These are phyloP conservation scores for Caenorhabditis panamensis DNA, from an alignment of 2,888 invertebrate species.

Conservation along the genomic window DNA sequence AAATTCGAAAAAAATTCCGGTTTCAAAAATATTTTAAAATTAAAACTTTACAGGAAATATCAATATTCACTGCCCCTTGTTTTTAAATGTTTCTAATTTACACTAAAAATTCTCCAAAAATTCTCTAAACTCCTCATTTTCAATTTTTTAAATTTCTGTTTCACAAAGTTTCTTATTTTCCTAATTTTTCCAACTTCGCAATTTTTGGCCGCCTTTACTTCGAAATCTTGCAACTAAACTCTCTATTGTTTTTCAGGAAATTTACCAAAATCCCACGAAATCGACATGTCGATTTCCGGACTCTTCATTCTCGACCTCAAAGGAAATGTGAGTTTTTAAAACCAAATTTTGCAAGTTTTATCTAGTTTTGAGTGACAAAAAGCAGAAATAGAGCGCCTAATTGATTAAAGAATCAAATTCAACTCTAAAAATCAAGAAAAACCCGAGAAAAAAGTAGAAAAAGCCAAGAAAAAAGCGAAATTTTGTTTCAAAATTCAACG, in stretches of 20 bases:
- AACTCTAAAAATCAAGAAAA: not conserved
- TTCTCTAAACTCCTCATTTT: too few relatives aligned
- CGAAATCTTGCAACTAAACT: not conserved
- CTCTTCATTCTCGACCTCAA: conserved; percentile 97
- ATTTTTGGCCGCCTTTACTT: not conserved
- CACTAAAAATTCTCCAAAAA: too few relatives aligned
- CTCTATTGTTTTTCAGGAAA: conserved; percentile 26
- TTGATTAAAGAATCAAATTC: not conserved
- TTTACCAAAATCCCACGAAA: not conserved
- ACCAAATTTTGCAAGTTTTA: not conserved
- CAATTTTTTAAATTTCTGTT: too few relatives aligned
- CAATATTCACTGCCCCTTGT: too few relatives aligned
- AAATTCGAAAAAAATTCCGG: too few relatives aligned
- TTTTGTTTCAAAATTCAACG: not conserved
- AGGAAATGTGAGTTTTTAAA: conserved; percentile 86
- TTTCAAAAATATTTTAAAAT: too few relatives aligned
- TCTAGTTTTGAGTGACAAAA: not conserved
- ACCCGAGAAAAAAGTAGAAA: not conserved
- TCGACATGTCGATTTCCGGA: conserved; percentile 93
- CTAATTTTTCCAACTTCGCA: not conserved
- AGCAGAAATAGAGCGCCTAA: not conserved
- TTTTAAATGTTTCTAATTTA: too few relatives aligned
- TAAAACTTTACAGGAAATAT: too few relatives aligned
- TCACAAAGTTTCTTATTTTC: conserved; percentile 4
- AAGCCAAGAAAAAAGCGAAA: not conserved